Conservation (phyloP, 2,888 invertebrate genomes). For the Aphodius sticticus region DNA sequence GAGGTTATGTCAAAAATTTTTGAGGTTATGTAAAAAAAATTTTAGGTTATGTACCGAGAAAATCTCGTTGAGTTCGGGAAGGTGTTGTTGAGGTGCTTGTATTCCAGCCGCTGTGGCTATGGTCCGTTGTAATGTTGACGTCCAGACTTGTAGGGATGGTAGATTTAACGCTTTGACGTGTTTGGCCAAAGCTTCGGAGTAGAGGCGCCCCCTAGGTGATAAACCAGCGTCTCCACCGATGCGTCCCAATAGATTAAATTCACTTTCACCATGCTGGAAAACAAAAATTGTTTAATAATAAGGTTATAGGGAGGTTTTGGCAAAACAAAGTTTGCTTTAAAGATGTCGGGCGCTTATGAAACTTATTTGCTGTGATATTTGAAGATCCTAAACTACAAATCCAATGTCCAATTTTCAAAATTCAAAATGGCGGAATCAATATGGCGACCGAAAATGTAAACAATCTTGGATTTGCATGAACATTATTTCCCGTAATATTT, state of each 20-base stretch:
- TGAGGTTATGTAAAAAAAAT: background rate
- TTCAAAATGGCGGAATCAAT: no score
- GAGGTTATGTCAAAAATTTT: conserved; percentile 11
- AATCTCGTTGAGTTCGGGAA: conserved; percentile 90
- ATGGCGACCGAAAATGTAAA: no score
- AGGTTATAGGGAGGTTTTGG: background rate
- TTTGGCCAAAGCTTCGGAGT: conserved; percentile 77
- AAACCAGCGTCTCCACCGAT: conserved; percentile 92
- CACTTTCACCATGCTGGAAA: conserved; percentile 89
- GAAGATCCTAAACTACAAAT: no score
- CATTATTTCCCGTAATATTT: no score
- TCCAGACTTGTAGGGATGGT: conserved; percentile 84
- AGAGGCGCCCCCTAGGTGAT: conserved; percentile 81
- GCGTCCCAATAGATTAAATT: conserved; percentile 87
- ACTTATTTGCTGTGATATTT: no score
- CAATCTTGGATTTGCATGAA: no score
- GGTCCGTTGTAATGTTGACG: conserved; percentile 87
- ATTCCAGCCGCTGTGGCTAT: conserved; percentile 86
- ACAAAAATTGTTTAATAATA: conserved; percentile 31
- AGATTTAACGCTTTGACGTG: conserved; percentile 76
- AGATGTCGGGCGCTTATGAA: no score
- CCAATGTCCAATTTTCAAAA: no score
- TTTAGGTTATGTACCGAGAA: conserved; percentile 75
- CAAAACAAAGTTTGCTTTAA: no score
- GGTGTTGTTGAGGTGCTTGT: conserved; percentile 81